Evolutionary conservation across 2,888 invertebrate species (phyloP).

Genomic region (Mamestra brassicae): DNA sequence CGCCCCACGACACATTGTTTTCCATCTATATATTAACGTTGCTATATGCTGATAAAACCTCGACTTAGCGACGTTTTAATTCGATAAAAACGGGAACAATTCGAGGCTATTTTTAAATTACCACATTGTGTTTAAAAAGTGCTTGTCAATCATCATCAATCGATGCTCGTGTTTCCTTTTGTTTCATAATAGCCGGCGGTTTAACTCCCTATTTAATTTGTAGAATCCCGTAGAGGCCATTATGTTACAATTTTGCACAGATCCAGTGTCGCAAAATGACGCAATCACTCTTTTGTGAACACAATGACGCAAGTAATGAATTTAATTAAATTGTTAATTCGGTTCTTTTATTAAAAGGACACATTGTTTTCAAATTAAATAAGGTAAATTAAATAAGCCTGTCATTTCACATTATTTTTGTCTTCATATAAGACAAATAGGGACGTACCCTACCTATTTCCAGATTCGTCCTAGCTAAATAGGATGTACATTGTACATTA

Average conservation of each 20-base stretch:
- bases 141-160: conserved; percentile 73
- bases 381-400: background rate
- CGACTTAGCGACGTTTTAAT: conserved; percentile 51
- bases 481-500: background rate
- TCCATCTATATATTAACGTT: conserved; percentile 66
- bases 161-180: conserved; percentile 69
- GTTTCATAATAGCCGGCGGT: conserved; percentile 69
- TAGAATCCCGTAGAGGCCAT: conserved; percentile 71
- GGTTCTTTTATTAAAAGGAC: conserved; percentile 63
- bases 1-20: conserved; percentile 66
- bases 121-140: conserved; percentile 58
- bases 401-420: conserved; percentile 2
- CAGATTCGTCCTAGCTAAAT: background rate
- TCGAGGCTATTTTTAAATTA: conserved; percentile 49
- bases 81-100: conserved; percentile 30
- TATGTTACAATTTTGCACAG: conserved; percentile 73
- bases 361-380: conserved; percentile 36
- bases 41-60: conserved; percentile 66
- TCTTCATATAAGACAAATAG: conserved; percentile 1
- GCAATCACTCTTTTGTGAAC: conserved; percentile 74
- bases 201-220: conserved; percentile 74
- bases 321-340: conserved; percentile 73
- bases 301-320: conserved; percentile 72
- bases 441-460: background rate
- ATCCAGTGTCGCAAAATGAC: conserved; percentile 74